Evolutionary conservation across 92 coral and sea anemone genomes (phyloP).

Genomic region (Phenganax stokvisi): DNA sequence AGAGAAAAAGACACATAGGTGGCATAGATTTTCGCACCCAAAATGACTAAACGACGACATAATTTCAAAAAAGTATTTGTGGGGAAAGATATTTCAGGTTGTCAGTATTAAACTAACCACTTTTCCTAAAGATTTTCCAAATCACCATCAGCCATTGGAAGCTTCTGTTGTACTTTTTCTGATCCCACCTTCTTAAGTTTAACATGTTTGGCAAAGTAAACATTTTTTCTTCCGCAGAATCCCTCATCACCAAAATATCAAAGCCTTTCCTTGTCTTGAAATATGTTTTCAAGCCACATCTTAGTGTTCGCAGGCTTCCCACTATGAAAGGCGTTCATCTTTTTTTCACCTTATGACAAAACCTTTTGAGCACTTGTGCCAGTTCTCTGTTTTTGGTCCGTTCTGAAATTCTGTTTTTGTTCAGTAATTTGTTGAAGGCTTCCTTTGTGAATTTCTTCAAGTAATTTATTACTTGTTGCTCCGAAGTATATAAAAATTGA

Average conservation of each 20-base stretch:
- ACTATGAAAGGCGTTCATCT: neutral
- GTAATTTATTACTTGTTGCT: neutral
- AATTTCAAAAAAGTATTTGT: neutral
- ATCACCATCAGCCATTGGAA: neutral
- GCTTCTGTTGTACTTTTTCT: neutral
- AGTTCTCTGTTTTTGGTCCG: neutral
- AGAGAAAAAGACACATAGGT: neutral
- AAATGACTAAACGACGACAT: neutral
- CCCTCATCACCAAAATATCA: conserved; percentile 9
- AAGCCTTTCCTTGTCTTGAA: neutral
- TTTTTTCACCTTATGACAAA: neutral
- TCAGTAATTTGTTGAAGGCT: conserved; percentile 24
- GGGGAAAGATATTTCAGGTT: neutral
- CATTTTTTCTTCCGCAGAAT: conserved; percentile 13
- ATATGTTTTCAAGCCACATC: conserved; percentile 13
- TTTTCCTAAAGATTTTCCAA: neutral
- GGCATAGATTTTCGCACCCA: conserved; percentile 42
- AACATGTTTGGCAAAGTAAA: neutral
- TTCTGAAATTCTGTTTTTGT: conserved; percentile 30
- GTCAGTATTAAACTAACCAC: neutral
- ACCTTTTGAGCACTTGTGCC: neutral
- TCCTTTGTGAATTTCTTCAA: conserved; percentile 7
- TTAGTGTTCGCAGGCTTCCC: neutral
- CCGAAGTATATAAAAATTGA: too few species aligned
- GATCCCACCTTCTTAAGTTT: neutral